phyloP scores from a whole-genome alignment of 2,888 invertebrate genomes.

The Glyphotaelius pellucidus region DNA sequence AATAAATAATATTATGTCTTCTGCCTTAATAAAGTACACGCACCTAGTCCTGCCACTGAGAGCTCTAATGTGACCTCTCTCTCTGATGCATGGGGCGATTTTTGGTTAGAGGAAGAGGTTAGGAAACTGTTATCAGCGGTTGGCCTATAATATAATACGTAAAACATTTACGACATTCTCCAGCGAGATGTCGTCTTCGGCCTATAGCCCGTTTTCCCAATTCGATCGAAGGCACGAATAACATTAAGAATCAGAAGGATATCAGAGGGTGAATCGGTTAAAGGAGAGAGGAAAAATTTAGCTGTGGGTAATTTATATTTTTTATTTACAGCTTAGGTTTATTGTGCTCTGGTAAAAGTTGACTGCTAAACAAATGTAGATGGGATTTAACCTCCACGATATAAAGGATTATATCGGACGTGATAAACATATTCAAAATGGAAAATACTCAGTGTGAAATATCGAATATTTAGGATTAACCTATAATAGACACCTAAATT shows the following conservation, averaged over 20 bases:
- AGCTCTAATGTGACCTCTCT: not conserved
- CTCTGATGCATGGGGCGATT: not conserved
- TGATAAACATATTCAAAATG: too few species aligned
- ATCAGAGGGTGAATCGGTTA: not conserved
- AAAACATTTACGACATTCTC: slow-evolving; percentile 11
- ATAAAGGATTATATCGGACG: too few species aligned
- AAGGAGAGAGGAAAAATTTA: not conserved
- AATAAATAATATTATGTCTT: not conserved
- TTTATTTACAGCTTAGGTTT: not conserved
- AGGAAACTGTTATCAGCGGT: not conserved
- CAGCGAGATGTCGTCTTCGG: not conserved
- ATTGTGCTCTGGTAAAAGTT: not conserved
- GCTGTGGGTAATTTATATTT: not conserved
- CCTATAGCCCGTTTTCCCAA: not conserved
- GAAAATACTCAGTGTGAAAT: too few species aligned
- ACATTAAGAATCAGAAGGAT: not conserved
- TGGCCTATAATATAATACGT: not conserved
- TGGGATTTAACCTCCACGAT: too few species aligned
- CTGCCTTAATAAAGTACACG: not conserved
- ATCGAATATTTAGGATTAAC: too few species aligned
- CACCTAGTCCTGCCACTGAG: not conserved
- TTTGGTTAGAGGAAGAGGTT: not conserved
- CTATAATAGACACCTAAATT: too few species aligned
- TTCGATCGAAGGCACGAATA: not conserved
- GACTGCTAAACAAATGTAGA: too few species aligned